Evolutionary conservation across 2,888 invertebrate genomes (phyloP), one percentile per base, ranked within the genome.

Genomic region (Malthinus seriepunctatus): DNA sequence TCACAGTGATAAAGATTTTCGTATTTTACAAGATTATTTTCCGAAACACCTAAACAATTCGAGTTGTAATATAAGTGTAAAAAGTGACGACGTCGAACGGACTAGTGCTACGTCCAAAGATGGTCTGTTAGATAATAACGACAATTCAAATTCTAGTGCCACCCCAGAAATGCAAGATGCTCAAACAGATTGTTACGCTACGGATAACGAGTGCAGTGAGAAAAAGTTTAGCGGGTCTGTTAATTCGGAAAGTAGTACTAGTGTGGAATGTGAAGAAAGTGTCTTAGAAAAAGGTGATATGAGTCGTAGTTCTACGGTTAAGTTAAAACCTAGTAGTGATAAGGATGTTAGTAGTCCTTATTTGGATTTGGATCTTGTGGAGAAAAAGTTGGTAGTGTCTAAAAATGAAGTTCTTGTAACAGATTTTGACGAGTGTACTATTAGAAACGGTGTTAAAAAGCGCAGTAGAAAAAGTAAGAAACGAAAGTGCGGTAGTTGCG

Each of bases 21-120:
- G 59, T 37, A 59, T 42, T 56, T 51, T 60, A 31, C 60, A 63
- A 7, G 56, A 62, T n/a, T 53, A 59, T 23, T 62, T 60, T 33
- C 62, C 60, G 9, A 56, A 63, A 44, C 52, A 55, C 45, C 44
- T 56, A 38, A 57, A 54, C 8, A 62, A 63, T 46, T 56, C 56
- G 9, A 62, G 51, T 42, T 52, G 56, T 50, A 59, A 56, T 42
- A 50, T 62, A 51, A 61, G 61, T 61, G 65, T 60, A 60, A 75
- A 74, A 63, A 78, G 73, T 65, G 79, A 78, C 57, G 79, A 84
- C 65, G 84, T 84, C 62, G 88, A 88, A 69, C 84, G 85, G 71
- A 82, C 84, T 38, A 88, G 87, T 72, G 87, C 87, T 23, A 87
- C 86, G 70, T 88, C 88, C 9, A 88, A 88, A 78, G 89, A 89